phyloP scores from a whole-genome alignment of 2,113 vertebrate genomes.

The Podarcis muralis region DNA sequence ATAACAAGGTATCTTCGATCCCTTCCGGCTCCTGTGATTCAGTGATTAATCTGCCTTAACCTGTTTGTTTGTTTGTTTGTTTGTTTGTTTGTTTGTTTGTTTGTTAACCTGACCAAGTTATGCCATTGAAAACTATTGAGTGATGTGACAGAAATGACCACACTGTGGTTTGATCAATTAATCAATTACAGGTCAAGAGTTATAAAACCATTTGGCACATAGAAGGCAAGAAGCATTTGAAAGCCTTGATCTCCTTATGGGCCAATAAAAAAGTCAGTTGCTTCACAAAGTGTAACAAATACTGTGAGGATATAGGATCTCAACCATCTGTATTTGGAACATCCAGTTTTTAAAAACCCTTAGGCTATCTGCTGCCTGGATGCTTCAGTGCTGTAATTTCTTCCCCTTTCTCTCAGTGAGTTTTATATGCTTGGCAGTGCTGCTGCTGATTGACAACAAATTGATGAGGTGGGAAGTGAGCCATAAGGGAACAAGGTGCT shows the following conservation, averaged over 20 bases:
- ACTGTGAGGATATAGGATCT: background rate
- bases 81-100: background rate
- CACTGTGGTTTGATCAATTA: background rate
- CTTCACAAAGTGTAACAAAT: background rate
- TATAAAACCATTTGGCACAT: background rate
- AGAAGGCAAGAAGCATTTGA: background rate
- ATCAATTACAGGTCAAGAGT: conserved; percentile 6
- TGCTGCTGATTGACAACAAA: background rate
- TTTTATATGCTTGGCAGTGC: background rate
- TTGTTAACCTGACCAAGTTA: background rate
- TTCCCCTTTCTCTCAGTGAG: background rate
- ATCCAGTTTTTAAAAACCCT: background rate
- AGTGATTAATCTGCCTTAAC: background rate
- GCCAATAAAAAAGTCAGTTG: background rate
- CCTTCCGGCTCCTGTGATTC: background rate
- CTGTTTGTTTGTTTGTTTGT: too few species aligned
- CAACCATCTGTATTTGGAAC: background rate
- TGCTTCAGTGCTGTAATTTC: background rate
- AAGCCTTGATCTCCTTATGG: background rate
- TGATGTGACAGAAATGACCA: background rate
- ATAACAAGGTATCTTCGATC: background rate
- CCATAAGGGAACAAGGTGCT: background rate
- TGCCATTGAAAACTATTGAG: background rate
- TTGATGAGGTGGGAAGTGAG: background rate
- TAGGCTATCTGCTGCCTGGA: background rate